Percentiles rank a stretch among this genome's conserved stretches.
Conservation (phyloP, 2,888 invertebrate species). For the Yponomeuta cagnagella region DNA sequence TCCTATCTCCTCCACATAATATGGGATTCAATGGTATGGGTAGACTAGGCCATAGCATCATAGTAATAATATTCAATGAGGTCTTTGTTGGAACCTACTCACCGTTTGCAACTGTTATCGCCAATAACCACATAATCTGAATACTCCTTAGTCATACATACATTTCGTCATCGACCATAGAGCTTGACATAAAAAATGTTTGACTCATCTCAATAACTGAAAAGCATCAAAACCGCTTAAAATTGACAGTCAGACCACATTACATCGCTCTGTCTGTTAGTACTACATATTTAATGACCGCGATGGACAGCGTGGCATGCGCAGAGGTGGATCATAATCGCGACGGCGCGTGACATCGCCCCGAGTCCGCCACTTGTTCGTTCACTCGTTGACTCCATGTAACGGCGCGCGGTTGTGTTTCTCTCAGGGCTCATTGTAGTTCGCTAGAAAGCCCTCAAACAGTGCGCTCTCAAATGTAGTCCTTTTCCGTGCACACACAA, state of each 20-base stretch:
- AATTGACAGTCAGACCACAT: not conserved
- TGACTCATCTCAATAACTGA: no score
- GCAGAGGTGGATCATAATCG: not conserved
- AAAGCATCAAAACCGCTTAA: no score
- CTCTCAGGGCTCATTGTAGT: constrained; percentile 70
- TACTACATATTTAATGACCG: not conserved
- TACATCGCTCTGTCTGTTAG: not conserved
- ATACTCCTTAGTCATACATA: no score
- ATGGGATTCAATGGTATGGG: no score
- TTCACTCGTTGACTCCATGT: constrained; percentile 63
- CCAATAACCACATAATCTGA: no score
- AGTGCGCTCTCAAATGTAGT: constrained; percentile 75
- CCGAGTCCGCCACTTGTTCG: constrained; percentile 17
- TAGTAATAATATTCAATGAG: no score
- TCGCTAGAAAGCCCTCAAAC: constrained; percentile 66
- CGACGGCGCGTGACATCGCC: not conserved
- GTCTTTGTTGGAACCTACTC: no score
- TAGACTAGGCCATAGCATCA: no score
- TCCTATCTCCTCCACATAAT: no score
- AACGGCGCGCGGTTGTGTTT: constrained; percentile 63
- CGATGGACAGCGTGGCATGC: not conserved
- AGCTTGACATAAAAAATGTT: no score
- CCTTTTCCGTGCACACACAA: constrained; percentile 54
- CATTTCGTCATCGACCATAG: no score
- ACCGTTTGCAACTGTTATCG: no score